Conservation (phyloP, 2,113 vertebrate species). For the Anthoscopus minutus region DNA sequence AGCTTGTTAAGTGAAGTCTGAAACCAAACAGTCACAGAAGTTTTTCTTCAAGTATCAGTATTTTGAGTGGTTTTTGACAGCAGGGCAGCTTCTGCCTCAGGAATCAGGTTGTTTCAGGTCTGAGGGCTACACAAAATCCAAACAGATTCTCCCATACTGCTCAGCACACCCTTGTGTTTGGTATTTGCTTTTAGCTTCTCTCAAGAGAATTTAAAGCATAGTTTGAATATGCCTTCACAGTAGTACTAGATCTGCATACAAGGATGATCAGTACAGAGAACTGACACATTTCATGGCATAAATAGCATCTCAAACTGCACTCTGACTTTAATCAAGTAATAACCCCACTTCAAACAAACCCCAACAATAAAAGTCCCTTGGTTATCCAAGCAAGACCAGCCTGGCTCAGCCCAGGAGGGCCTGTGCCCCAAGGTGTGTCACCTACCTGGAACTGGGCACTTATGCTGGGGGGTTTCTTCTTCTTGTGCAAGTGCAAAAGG, state of each 20-base stretch:
- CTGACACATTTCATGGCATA: neutral
- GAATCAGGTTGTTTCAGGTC: neutral
- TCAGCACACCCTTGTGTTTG: neutral
- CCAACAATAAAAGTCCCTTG: neutral
- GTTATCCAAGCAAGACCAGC: neutral
- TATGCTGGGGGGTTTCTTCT: constrained; percentile 97
- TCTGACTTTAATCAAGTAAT: neutral
- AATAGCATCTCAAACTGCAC: neutral
- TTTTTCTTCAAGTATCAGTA: neutral
- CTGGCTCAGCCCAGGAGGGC: neutral
- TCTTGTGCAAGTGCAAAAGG: constrained; percentile 93
- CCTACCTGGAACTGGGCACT: constrained; percentile 96
- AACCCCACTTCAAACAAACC: neutral
- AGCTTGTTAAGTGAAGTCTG: constrained; percentile 93
- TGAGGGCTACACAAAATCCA: neutral
- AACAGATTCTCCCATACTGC: neutral
- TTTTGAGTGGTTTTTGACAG: neutral
- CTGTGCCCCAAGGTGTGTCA: neutral
- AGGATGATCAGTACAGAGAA: neutral
- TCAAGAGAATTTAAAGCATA: neutral
- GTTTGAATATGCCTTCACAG: neutral
- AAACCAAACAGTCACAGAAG: neutral
- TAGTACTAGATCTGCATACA: neutral
- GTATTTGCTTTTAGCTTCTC: neutral
- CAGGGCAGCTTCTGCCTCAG: neutral